Evolutionary conservation across 2,113 vertebrate species (phyloP), one percentile per base, ranked within the genome.

Genomic region (Salvelinus sp.): DNA sequence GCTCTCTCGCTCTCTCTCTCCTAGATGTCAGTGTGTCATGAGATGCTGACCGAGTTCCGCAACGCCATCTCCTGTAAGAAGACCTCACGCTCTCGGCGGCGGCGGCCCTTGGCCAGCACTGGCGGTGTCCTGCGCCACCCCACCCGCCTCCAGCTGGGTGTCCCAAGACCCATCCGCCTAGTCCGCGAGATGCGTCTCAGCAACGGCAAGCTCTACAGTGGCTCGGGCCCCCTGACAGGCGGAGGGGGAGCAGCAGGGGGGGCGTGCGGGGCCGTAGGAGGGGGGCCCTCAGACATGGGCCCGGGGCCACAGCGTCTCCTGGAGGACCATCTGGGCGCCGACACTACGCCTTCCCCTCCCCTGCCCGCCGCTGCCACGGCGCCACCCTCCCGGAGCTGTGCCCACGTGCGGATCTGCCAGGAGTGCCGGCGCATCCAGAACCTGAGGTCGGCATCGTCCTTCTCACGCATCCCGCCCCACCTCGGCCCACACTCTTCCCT

Each of bases 11-110:
- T 64, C 54, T 60, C 47, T 58, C 30, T 65, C 79, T 77, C 75
- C 22, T 87, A 97, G 95, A 93, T 95, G 23, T 97, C 95, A 0
- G 94, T 97, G 27, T 96, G 96, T 87, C 95, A 96, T 88, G 95
- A 97, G 92, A 97, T 97, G 96, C 76, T 97, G 77, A 94, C 93
- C 0, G 96, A 97, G 86, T 94, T 97, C 57, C 90, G 94, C 12
- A 95, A 95, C 27, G 96, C 94, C 0, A 94, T 96, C 57, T 96
- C 95, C 10, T 97, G 95, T 80, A 95, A 95, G 90, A 96, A 96
- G 90, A 95, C 91, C 14, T 95, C 95, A 1, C 93, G 94, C 6
- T 92, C 94, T 3, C 93, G 95, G 3, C 92, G 94, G 0, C 94
- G 95, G 0, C 92, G 95, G 0, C 92, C 94, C 13, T 89, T 81